Conservation (phyloP, 2,797 vertebrate species). For the Malurus leucopterus region DNA sequence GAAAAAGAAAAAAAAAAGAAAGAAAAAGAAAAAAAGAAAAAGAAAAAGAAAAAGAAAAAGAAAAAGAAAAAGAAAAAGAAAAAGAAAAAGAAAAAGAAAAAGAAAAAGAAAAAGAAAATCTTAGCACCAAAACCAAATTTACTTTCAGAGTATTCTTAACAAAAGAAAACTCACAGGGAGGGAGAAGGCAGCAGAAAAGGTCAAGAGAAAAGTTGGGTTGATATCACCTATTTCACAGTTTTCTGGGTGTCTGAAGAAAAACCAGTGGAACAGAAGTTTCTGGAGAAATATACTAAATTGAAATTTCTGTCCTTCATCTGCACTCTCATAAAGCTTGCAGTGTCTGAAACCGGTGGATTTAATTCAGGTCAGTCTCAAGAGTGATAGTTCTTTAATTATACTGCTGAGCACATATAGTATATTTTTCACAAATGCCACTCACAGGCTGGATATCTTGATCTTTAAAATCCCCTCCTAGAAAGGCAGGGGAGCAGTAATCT, state of each 20-base stretch:
- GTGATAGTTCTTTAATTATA: background rate
- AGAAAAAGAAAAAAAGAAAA: too few species aligned
- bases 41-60: too few species aligned
- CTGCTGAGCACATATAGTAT: background rate
- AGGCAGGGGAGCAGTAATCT: accelerated
- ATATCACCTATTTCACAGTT: background rate
- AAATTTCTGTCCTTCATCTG: background rate
- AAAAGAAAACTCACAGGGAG: background rate
- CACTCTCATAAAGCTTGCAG: background rate
- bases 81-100: too few species aligned
- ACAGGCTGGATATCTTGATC: background rate
- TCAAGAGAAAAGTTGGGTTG: background rate
- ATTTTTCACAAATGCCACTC: background rate
- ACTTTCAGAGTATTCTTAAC: background rate
- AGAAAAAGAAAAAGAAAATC: too few species aligned
- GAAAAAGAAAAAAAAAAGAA: too few species aligned
- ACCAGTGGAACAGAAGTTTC: background rate
- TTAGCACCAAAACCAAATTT: background rate
- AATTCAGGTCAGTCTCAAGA: background rate
- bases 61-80: accelerated
- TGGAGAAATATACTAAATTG: background rate
- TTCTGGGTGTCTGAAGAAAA: background rate
- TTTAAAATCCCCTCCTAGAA: background rate
- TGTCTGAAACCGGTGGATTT: background rate
- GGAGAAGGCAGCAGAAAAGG: background rate